Evolutionary conservation across 2,888 invertebrate species (phyloP).

Genomic region (Dicycla oo): DNA sequence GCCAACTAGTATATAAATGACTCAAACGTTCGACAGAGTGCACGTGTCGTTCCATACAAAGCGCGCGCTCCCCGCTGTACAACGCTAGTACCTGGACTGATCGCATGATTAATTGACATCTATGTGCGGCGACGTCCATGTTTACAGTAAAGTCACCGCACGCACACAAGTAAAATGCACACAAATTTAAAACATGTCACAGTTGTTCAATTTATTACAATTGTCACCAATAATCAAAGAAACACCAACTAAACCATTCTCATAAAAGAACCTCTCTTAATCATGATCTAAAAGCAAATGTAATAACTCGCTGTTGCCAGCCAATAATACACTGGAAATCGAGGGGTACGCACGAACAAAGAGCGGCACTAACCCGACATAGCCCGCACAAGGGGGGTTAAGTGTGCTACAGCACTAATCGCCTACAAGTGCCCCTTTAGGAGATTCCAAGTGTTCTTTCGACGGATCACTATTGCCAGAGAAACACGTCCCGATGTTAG

Average conservation of each 20-base stretch:
- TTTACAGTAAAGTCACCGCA: no score
- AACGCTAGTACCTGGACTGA: no score
- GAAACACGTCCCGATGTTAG: slow-evolving; percentile 83
- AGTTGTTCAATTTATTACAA: slow-evolving; percentile 1
- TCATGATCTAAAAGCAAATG: slow-evolving; percentile 65
- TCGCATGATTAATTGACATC: no score
- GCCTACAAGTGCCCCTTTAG: slow-evolving; percentile 82
- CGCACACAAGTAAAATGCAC: no score
- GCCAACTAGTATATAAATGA: no score
- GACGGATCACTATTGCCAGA: slow-evolving; percentile 82
- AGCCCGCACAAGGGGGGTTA: slow-evolving; percentile 79
- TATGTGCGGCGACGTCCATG: no score
- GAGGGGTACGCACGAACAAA: slow-evolving; percentile 79
- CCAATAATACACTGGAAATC: slow-evolving; percentile 76
- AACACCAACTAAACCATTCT: slow-evolving; percentile 3
- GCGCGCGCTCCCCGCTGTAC: no score
- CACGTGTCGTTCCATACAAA: no score
- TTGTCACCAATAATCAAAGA: slow-evolving; percentile 9
- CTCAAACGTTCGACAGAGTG: no score
- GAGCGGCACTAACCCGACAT: slow-evolving; percentile 76
- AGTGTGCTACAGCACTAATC: slow-evolving; percentile 85
- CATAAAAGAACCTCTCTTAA: slow-evolving; percentile 47
- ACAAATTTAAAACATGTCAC: background rate
- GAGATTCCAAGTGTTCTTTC: slow-evolving; percentile 85
- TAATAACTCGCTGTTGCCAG: slow-evolving; percentile 73